Conservation (phyloP, 2,113 vertebrate species). For the Coreoperca whiteheadi region DNA sequence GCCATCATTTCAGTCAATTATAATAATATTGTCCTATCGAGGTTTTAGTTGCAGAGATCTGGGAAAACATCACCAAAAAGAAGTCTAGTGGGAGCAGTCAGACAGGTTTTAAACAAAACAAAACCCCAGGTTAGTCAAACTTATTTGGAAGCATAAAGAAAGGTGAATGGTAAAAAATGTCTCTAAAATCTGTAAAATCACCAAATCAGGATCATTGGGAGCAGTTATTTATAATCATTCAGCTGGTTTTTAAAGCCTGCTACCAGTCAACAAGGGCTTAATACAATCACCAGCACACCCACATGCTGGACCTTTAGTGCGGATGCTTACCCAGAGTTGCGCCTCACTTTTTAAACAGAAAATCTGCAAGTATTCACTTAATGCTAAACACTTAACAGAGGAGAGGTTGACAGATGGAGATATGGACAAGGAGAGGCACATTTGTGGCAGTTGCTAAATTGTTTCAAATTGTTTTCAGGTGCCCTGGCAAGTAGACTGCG, state of each 20-base stretch:
- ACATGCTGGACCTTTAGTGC: neutral
- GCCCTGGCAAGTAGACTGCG: slow-evolving; percentile 42
- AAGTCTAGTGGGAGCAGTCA: no score
- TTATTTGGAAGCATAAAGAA: no score
- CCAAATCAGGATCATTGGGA: neutral
- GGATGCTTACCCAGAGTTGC: no score
- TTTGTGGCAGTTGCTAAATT: slow-evolving; percentile 17
- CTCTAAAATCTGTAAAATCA: no score
- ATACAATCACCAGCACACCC: no score
- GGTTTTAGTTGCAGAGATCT: neutral
- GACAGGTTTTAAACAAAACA: neutral
- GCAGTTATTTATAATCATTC: neutral
- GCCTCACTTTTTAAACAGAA: neutral
- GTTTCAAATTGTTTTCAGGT: slow-evolving; percentile 58
- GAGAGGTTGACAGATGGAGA: slow-evolving; percentile 4
- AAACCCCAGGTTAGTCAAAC: no score
- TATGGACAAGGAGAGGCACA: neutral
- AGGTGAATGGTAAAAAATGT: no score
- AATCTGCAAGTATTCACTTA: neutral
- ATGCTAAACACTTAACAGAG: neutral
- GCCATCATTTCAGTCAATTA: neutral
- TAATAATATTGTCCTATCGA: neutral
- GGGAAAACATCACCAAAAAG: neutral
- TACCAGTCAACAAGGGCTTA: neutral
- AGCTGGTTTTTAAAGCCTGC: neutral